These are phyloP conservation scores for Charina bottae DNA, from an alignment of 2,113 vertebrate species.

Conservation along the genomic window DNA sequence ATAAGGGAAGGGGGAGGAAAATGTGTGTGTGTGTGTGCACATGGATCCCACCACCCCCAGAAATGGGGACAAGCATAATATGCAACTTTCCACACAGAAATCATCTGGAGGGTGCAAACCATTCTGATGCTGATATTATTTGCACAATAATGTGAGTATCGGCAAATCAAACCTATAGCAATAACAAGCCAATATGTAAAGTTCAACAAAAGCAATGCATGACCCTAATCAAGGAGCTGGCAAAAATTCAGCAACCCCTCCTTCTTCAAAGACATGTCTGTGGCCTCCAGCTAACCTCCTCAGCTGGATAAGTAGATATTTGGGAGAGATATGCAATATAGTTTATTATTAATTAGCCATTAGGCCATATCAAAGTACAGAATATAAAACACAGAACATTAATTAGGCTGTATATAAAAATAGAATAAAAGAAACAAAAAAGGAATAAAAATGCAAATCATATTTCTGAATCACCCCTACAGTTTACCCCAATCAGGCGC, in stretches of 20 bases:
- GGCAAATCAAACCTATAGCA: background rate
- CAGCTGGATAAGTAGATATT: background rate
- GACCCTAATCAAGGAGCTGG: background rate
- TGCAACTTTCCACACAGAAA: background rate
- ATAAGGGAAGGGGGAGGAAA: background rate
- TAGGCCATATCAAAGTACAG: no score
- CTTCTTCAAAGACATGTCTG: background rate
- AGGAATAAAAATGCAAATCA: no score
- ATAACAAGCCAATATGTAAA: background rate
- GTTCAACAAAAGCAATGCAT: background rate
- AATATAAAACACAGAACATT: no score
- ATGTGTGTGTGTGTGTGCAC: background rate
- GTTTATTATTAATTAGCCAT: no score
- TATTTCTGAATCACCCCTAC: no score
- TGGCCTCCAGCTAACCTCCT: background rate
- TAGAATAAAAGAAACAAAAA: no score
- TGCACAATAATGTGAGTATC: background rate
- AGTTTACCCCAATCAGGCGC: no score
- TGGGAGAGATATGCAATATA: background rate
- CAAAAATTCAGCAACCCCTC: background rate
- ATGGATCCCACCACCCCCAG: background rate
- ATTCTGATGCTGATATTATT: background rate
- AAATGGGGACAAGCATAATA: background rate
- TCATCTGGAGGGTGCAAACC: background rate
- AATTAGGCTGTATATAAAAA: no score